Conservation (phyloP, 2,888 invertebrate species). For the Scelioninae gen. 1 region DNA sequence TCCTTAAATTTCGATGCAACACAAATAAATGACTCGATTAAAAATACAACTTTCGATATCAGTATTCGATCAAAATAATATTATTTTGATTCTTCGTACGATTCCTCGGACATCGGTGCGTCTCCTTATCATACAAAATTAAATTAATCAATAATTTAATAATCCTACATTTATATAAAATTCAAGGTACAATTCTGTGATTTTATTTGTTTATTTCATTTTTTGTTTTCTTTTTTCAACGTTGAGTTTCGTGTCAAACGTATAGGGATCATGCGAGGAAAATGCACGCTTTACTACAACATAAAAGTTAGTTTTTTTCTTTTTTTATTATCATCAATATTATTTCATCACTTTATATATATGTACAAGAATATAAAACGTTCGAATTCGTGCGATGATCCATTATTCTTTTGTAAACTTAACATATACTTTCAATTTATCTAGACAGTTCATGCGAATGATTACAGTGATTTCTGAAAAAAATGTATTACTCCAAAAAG, state of each 20-base stretch:
- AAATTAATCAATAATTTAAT: conserved; percentile 65
- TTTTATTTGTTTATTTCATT: background rate
- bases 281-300: conserved; percentile 52
- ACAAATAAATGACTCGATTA: conserved; percentile 65
- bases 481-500: background rate
- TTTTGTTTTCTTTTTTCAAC: conserved; percentile 6
- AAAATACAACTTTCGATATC: conserved; percentile 67
- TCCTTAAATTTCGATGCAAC: conserved; percentile 64
- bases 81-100: conserved; percentile 60
- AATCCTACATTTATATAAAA: conserved; percentile 59
- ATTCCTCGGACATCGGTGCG: conserved; percentile 41
- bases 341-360: conserved; percentile 56
- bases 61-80: conserved; percentile 58
- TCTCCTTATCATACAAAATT: conserved; percentile 52
- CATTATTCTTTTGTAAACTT: conserved; percentile 46
- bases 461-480: conserved; percentile 29
- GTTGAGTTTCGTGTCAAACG: conserved; percentile 33
- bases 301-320: conserved; percentile 16
- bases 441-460: conserved; percentile 14
- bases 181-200: conserved; percentile 62
- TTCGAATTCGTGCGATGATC: conserved; percentile 46
- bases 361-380: conserved; percentile 65
- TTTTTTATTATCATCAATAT: conserved; percentile 43
- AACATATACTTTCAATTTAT: conserved; percentile 60
- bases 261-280: conserved; percentile 68